Evolutionary conservation across 2,113 vertebrate species (phyloP).

Genomic region (Neotragus moschatus): DNA sequence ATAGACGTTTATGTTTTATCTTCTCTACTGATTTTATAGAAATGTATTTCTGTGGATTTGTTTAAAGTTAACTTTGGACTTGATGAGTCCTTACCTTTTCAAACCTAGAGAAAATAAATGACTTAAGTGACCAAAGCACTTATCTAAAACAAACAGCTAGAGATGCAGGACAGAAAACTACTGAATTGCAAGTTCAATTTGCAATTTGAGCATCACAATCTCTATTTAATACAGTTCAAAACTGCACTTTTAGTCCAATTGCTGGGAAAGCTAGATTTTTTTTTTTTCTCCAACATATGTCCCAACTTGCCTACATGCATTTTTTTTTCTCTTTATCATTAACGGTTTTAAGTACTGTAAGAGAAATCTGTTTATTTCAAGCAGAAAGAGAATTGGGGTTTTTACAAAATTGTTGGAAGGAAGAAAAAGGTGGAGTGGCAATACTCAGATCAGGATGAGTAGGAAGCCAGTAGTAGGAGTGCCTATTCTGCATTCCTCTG

Average conservation of each 20-base stretch:
- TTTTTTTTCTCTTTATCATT: background rate
- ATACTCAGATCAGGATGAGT: background rate
- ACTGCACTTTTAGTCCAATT: background rate
- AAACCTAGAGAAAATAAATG: background rate
- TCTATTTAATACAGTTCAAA: background rate
- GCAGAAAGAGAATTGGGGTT: background rate
- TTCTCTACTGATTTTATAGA: background rate
- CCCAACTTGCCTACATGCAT: background rate
- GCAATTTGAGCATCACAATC: background rate
- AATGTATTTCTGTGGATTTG: background rate
- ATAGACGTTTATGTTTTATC: background rate
- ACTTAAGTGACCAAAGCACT: background rate
- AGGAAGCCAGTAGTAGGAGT: rapidly evolving
- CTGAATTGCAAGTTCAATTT: background rate
- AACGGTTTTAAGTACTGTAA: background rate
- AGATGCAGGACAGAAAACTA: background rate
- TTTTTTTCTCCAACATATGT: background rate
- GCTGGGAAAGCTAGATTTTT: background rate
- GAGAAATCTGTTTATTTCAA: background rate
- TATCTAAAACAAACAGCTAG: background rate
- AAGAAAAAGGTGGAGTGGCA: background rate
- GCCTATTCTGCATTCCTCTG: background rate
- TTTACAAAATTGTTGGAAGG: background rate
- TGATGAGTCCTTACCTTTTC: background rate
- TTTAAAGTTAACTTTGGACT: background rate